Evolutionary conservation across 2,888 invertebrate species (phyloP).

Genomic region (Drosophila buzzatii): DNA sequence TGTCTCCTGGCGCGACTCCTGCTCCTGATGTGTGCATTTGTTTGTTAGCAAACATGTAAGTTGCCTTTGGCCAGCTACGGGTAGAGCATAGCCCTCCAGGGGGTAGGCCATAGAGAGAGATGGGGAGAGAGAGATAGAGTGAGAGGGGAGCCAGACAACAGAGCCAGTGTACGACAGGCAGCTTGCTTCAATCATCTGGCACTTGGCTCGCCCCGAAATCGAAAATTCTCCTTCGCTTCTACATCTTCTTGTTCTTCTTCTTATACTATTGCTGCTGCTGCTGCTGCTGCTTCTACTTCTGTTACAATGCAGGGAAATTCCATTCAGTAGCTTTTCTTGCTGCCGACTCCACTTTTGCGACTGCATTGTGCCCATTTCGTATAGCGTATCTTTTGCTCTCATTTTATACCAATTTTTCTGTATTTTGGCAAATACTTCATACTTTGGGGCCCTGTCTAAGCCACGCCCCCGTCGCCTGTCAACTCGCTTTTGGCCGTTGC

Average conservation of each 20-base stretch:
- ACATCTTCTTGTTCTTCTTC: constrained; percentile 9
- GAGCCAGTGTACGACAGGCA: constrained; percentile 27
- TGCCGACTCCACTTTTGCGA: constrained; percentile 44
- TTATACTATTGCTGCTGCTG: constrained; percentile 17
- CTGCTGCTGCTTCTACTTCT: constrained; percentile 26
- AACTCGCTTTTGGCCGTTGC: constrained; percentile 30
- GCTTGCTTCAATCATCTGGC: constrained; percentile 63
- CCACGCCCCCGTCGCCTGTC: constrained; percentile 7
- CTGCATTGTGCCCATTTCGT: constrained; percentile 68
- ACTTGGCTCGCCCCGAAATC: constrained; percentile 63
- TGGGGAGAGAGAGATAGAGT: constrained; percentile 13
- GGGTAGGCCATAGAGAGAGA: constrained; percentile 10
- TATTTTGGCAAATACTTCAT: constrained; percentile 80
- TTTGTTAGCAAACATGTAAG: constrained; percentile 79
- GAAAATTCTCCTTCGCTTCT: constrained; percentile 38
- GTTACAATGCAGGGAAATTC: constrained; percentile 73
- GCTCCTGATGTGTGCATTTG: constrained; percentile 72
- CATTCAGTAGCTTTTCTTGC: constrained; percentile 59
- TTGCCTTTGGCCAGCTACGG: constrained; percentile 73
- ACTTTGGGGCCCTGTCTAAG: constrained; percentile 42
- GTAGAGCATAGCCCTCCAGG: constrained; percentile 18
- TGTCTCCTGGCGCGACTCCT: constrained; percentile 63
- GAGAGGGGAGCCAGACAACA: constrained; percentile 32
- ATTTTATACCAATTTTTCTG: constrained; percentile 29
- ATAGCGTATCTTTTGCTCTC: constrained; percentile 18